Evolutionary conservation across 2,113 vertebrate species (phyloP).

Genomic region (Cariama cristata): DNA sequence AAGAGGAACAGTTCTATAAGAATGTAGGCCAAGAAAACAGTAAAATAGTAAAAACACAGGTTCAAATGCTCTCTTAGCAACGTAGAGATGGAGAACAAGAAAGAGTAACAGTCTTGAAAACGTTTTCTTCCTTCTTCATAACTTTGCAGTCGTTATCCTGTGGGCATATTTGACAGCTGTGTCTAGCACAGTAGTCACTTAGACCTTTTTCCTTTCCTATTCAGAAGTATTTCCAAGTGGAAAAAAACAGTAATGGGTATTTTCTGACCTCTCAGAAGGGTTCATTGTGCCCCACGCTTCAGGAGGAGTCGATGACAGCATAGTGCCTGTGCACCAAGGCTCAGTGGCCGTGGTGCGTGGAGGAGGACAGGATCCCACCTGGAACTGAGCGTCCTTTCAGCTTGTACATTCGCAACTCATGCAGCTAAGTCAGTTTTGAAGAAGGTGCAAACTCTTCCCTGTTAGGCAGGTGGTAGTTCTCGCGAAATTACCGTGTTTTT

Average conservation of each 20-base stretch:
- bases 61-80: not conserved
- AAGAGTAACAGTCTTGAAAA: not conserved
- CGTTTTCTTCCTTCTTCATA: not conserved
- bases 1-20: not conserved
- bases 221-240: not conserved
- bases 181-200: not conserved
- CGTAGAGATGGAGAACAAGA: not conserved
- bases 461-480: not conserved
- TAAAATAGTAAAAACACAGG: not conserved
- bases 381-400: not conserved
- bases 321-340: not conserved
- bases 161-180: not conserved
- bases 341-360: not conserved
- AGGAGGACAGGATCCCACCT: not conserved
- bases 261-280: not conserved
- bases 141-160: not conserved
- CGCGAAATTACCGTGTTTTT: not conserved
- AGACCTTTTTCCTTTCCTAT: not conserved
- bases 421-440: not conserved
- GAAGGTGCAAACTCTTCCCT: not conserved
- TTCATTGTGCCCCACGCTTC: rapidly evolving
- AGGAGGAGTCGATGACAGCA: not conserved
- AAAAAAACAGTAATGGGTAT: not conserved
- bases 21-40: not conserved
- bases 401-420: rapidly evolving